phyloP scores from a whole-genome alignment of 2,797 vertebrate species.

The Tapera naevia region DNA sequence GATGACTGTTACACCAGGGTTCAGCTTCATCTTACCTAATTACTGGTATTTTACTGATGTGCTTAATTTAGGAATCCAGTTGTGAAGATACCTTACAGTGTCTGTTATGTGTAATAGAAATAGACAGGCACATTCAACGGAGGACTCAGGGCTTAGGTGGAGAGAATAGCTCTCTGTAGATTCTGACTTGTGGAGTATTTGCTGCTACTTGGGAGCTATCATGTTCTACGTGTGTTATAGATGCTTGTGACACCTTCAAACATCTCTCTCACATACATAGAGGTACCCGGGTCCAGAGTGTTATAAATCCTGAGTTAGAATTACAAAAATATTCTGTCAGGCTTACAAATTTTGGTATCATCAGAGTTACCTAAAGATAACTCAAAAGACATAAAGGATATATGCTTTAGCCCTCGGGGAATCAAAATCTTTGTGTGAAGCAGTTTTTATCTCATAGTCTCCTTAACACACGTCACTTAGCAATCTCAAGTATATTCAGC shows the following conservation, averaged over 20 bases:
- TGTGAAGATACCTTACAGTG: not conserved
- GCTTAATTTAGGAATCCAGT: not conserved
- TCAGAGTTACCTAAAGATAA: not conserved
- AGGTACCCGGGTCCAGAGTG: not conserved
- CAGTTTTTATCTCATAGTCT: not conserved
- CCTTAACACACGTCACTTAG: not conserved
- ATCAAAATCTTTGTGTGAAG: not conserved
- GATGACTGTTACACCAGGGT: not conserved
- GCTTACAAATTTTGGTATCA: not conserved
- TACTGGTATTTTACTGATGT: not conserved
- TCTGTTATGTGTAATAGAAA: not conserved
- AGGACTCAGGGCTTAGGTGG: not conserved
- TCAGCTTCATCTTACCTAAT: not conserved
- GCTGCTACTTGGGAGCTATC: not conserved
- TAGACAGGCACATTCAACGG: not conserved
- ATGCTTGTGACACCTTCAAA: not conserved
- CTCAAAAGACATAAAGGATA: not conserved
- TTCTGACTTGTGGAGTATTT: not conserved
- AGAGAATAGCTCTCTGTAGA: not conserved
- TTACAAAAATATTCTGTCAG: not conserved
- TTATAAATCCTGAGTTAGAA: not conserved
- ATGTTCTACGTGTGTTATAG: not conserved
- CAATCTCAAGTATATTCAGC: not conserved
- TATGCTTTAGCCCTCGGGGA: not conserved
- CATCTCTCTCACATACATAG: not conserved